phyloP scores from a whole-genome alignment of 1,140 invertebrate genomes.

The Lucilia cuprina region DNA sequence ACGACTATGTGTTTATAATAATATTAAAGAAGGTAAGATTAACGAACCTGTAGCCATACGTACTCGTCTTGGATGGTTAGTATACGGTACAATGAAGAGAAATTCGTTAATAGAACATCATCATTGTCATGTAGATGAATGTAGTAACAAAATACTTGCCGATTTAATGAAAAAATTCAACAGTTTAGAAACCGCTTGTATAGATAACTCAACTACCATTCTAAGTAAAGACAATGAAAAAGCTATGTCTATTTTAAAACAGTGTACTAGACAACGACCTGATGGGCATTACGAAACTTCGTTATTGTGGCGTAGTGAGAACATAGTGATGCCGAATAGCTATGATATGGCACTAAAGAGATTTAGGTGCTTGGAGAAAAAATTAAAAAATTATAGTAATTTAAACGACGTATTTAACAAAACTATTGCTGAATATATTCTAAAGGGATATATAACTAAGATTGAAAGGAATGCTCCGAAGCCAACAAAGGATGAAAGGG shows the following conservation, averaged over 20 bases:
- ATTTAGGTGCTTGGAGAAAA: background rate
- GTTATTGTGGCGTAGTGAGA: background rate
- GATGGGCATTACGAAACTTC: conserved; percentile 4
- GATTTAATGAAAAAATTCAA: background rate
- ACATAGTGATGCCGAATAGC: background rate
- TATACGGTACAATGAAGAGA: background rate
- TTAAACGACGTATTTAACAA: background rate
- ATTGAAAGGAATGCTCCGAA: background rate
- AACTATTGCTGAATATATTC: conserved; percentile 12
- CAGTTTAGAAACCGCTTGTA: background rate
- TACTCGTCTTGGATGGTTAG: background rate
- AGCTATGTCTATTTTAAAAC: background rate
- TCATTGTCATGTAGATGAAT: background rate
- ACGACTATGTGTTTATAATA: background rate
- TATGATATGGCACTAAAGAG: background rate
- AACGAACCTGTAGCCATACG: background rate
- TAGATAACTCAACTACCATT: background rate
- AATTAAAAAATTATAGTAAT: background rate
- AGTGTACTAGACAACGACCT: background rate
- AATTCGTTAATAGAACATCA: background rate
- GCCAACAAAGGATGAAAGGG: background rate
- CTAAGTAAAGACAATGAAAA: background rate
- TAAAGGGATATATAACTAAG: conserved; percentile 28
- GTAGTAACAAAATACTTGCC: background rate
- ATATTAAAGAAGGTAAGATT: background rate